Evolutionary conservation across 2,797 vertebrate genomes (phyloP).

Genomic region (Cynopterus sphinx): DNA sequence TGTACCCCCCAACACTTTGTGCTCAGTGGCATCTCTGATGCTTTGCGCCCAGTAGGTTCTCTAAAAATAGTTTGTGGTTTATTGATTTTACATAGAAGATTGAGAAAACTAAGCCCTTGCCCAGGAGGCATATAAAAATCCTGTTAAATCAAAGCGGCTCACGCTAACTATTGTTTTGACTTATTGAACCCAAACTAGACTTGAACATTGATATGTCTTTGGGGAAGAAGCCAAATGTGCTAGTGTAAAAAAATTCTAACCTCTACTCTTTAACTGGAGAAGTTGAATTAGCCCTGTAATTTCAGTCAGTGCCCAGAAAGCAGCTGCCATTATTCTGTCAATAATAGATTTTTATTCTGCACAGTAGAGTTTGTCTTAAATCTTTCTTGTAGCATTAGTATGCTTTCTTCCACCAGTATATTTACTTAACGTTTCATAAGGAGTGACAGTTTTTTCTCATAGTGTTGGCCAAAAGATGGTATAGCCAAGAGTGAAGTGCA

Average conservation of each 20-base stretch:
- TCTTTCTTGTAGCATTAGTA: not conserved
- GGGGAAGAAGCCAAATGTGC: slow-evolving; percentile 47
- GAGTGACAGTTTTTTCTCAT: slow-evolving; percentile 49
- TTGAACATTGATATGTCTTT: slow-evolving; percentile 52
- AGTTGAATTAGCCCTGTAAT: slow-evolving; percentile 64
- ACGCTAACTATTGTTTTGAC: slow-evolving; percentile 68
- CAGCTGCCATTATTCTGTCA: slow-evolving; percentile 60
- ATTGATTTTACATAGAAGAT: not conserved
- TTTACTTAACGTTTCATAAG: slow-evolving; percentile 48
- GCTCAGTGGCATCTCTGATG: not conserved
- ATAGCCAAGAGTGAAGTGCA: not conserved
- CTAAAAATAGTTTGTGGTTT: not conserved
- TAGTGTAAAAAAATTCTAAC: slow-evolving; percentile 20
- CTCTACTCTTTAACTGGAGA: slow-evolving; percentile 29
- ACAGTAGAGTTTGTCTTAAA: not conserved
- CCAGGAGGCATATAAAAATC: slow-evolving; percentile 15
- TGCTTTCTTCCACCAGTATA: slow-evolving; percentile 45
- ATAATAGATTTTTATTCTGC: slow-evolving; percentile 37
- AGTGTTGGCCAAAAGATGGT: slow-evolving; percentile 58
- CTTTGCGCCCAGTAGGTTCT: not conserved
- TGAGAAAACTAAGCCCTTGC: not conserved
- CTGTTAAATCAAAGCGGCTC: slow-evolving; percentile 15
- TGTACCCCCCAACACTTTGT: not conserved
- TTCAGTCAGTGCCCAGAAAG: slow-evolving; percentile 57
- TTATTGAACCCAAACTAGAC: slow-evolving; percentile 56